Base-by-base conservation (phyloP, 2,113 vertebrate species). In the Phainopepla nitens region DNA sequence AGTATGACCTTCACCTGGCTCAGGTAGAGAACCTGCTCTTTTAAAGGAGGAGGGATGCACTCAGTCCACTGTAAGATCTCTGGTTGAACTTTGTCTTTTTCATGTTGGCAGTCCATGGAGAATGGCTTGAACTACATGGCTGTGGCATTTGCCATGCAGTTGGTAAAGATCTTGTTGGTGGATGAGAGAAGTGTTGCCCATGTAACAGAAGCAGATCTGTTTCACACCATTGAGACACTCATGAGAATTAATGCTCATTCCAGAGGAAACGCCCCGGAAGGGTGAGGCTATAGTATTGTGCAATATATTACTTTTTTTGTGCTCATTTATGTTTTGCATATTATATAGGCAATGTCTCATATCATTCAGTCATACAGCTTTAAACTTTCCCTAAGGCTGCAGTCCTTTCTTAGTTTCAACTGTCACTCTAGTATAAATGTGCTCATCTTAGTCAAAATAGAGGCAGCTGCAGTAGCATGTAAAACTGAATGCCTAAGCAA, bases 71-170 rank as follows among this genome's bases (percentile, higher is more conserved):
- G 1, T 56, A 47, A 42, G 56, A 19, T 54, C 21, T 73, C 53
- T 84, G 47, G 11, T 17, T 20, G 65, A 85, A 81, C 56, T 92
- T 75, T 78, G 23, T 78, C 85, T 78, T 73, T 97, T 80, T 82
- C 24, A 2, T 89, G 4, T 97, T 92, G 51, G 29, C 95, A 99
- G 99, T 99, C 99, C 1, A 99, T 99, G 99, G 99, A 99, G 94
- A 99, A 99, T 33, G 99, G 99, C 68, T 97, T 99, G 97, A 99
- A 99, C 97, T 99, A 99, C 96, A 99, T 99, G 99, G 99, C 99
- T 0, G 99, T 99, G 81, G 99, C 99, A 0, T 99, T 99, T 86
- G 99, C 99, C 95, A 99, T 99, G 99, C 99, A 99, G 83, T 79
- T 99, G 96, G 99, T 99, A 68, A 99, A 99, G 97, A 98, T 99